A percentile compares a stretch with the other conserved stretches of the same genome.
phyloP scores from a whole-genome alignment of 2,888 invertebrate genomes.

The Glomeris marginata region DNA sequence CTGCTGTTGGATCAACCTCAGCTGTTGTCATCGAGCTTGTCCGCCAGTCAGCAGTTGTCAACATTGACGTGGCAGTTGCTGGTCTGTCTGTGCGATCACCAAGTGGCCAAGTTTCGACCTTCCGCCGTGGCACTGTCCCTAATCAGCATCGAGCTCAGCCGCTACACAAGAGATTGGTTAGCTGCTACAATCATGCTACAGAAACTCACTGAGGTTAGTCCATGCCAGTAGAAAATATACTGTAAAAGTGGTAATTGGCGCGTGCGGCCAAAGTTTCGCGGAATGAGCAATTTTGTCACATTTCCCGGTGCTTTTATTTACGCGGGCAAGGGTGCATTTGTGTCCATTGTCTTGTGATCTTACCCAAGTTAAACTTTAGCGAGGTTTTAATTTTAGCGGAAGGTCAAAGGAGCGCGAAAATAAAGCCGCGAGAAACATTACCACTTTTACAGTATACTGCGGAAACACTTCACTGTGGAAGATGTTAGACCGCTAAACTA shows the following conservation, averaged over 20 bases:
- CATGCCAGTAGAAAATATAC: background rate
- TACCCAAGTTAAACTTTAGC: too few species aligned
- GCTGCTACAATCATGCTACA: conserved; percentile 10
- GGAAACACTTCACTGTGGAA: background rate
- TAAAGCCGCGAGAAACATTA: too few species aligned
- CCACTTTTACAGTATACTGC: background rate
- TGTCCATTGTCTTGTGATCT: too few species aligned
- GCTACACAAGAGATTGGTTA: conserved; percentile 8
- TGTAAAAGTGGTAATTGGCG: too few species aligned
- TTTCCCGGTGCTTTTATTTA: too few species aligned
- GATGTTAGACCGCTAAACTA: too few species aligned
- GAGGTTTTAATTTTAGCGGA: too few species aligned
- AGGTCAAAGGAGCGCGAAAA: too few species aligned
- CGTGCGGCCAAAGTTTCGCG: too few species aligned
- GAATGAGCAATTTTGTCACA: too few species aligned
- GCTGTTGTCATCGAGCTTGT: conserved; percentile 6
- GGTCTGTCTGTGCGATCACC: conserved; percentile 57
- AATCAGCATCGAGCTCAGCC: conserved; percentile 47
- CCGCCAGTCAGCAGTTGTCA: conserved; percentile 24
- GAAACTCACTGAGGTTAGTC: conserved; percentile 11
- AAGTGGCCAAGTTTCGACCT: conserved; percentile 54
- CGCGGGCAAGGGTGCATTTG: too few species aligned
- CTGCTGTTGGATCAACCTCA: conserved; percentile 3
- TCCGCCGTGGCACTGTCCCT: conserved; percentile 63
- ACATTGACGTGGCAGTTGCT: conserved; percentile 41